phyloP scores from a whole-genome alignment of 2,888 invertebrate species.

The Nebria salina region DNA sequence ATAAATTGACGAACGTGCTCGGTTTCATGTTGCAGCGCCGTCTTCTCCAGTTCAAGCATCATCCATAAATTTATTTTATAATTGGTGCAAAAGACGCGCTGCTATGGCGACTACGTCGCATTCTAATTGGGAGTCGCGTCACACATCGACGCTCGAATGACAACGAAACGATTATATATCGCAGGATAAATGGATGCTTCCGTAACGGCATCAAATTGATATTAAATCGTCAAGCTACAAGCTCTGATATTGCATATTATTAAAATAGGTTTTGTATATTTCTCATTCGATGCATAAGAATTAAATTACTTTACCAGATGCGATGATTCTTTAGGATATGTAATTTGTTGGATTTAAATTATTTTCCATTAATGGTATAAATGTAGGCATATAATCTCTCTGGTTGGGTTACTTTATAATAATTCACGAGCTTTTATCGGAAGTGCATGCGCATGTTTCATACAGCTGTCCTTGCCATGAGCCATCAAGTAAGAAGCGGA shows the following conservation, averaged over 20 bases:
- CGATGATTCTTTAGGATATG: too few relatives aligned
- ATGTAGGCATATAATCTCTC: not conserved
- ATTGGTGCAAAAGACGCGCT: conserved; percentile 15
- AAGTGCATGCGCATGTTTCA: not conserved
- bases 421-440: not conserved
- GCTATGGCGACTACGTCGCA: not conserved
- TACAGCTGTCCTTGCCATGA: not conserved
- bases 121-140: conserved; percentile 10
- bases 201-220: not conserved
- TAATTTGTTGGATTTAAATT: not conserved
- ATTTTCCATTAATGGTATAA: too few relatives aligned
- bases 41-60: conserved; percentile 9
- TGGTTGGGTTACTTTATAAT: not conserved
- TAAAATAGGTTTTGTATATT: not conserved
- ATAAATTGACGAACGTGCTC: conserved; percentile 8
- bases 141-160: conserved; percentile 14
- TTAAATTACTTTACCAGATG: too few relatives aligned
- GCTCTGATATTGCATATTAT: not conserved
- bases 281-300: not conserved
- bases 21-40: conserved; percentile 9
- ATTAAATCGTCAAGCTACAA: not conserved
- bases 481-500: not conserved
- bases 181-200: not conserved
- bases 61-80: conserved; percentile 32
- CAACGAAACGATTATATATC: not conserved